Base-by-base conservation (phyloP, 2,888 invertebrate species). In the Drosophila suboccidentalis region DNA sequence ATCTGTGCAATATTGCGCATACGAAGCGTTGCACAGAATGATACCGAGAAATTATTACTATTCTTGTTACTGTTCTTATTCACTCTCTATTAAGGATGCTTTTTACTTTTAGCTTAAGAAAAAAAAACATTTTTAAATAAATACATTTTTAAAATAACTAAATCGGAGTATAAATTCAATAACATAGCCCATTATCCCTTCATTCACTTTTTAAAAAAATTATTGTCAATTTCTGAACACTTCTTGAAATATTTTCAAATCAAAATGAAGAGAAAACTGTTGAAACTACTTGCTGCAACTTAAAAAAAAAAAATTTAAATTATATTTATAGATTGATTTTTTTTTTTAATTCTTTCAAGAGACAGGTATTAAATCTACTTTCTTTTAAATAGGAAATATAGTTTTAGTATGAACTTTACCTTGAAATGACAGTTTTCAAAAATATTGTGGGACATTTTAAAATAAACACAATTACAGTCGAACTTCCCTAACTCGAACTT, bases 1-100 rank as follows among this genome's bases (percentile, higher is more conserved):
- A 75, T 67, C 60, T 41, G 49, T 75, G 78, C 55, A 47, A 50
- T 41, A 51, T 64, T 72, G 71, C 60, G 62, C 72, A 71, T 72
- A 58, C 72, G 67, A 53, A 36, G 9, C 39, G 63, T 50, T 74
- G 72, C 73, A 72, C 29, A 39, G 4, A 22, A 41, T 34, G 26
- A 29, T 32, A 49, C 32, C n/a, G 10, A 50, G 34, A 36, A 26
- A 22, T 13, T 32, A 17, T 17, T 29, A 26, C 26, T 41, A 41
- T 32, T 29, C 13, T 41, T 26, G 9, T 41, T 41, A 6, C n/a
- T 11, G 13, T 10, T 26, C n/a, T 44, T 13, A n/a, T 36, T 43
- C 34, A 15, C 39, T 1, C 53, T 32, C 17, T 41, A 41, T 54
- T 17, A 47, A 32, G 5, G 10, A 15, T 22, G 3, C 26, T 26